Evolutionary conservation across 2,113 vertebrate genomes (phyloP), one percentile per base, ranked within the genome.

Genomic region (Syngnathus floridae): DNA sequence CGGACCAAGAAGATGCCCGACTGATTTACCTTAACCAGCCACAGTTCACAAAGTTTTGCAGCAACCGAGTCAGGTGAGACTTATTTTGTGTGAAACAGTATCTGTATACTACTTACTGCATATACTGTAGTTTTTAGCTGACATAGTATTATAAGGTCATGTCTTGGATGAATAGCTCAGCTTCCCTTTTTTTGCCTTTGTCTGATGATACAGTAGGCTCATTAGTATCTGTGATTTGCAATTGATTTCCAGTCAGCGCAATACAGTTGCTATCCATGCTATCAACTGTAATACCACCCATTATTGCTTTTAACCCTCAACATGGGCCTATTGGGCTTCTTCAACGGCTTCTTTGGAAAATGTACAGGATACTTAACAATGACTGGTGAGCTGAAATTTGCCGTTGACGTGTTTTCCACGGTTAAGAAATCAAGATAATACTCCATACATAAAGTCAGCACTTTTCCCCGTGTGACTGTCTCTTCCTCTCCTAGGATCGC

Each of bases 41-140:
- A 2, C 97, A 98, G 86, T 90, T 95, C 73, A 93, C 92, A 16
- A 98, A 95, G 83, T 99, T 97, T 89, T 99, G 97, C 91, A 93
- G 83, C 88, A 99, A 99, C 74, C 92, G 93, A 57, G 94, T 99
- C 90, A 99, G 96, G 97, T 98, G 91, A 86, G 75, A 37, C 51
- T 7, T 2, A 63, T 43, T 35, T 62, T 57, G 26, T 31, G 26
- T 7, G 31, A 11, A 4, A 19, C 35, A 59, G 9, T 38, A 36
- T 57, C 7, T 36, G 13, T 35, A 57, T 36, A 57, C 36, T 31
- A 41, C 40, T 9, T 41, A 41, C 7, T 41, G 8, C 40, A 41
- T 41, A 11, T 41, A 41, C 11, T 41, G 6, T 16, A 55, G 14
- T 46, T 51, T 51, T 21, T n/a, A 51, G 48, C n/a, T n/a, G 3